Percentiles rank a stretch among this genome's conserved stretches.
Evolutionary conservation across 2,797 vertebrate genomes (phyloP).

Genomic region (Fistularia tabacaria): DNA sequence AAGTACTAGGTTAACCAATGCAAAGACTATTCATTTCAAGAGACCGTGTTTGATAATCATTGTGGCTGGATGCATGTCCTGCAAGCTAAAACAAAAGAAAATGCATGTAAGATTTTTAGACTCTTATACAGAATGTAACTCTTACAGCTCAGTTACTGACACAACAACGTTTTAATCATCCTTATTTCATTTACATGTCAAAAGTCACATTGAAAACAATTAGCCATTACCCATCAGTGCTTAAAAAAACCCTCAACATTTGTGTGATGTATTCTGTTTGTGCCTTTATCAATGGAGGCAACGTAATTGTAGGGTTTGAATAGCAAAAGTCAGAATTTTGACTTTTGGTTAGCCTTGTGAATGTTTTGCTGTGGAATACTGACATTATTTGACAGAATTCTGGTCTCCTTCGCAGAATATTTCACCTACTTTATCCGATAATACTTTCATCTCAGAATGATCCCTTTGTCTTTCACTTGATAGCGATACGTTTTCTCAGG

Average conservation of each 20-base stretch:
- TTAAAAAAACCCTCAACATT: slow-evolving; percentile 20
- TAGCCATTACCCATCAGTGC: slow-evolving; percentile 27
- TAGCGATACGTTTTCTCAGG: too few relatives aligned
- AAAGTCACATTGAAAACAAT: slow-evolving; percentile 23
- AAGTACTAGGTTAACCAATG: neutral
- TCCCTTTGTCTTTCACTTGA: too few relatives aligned
- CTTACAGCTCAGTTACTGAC: slow-evolving; percentile 27
- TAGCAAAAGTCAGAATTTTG: too few relatives aligned
- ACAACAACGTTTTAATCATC: slow-evolving; percentile 47
- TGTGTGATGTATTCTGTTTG: slow-evolving; percentile 22
- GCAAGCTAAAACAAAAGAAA: too few relatives aligned
- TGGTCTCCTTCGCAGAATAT: too few relatives aligned
- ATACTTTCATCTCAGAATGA: too few relatives aligned
- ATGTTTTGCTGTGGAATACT: too few relatives aligned
- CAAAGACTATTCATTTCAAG: neutral
- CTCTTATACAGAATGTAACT: slow-evolving; percentile 16
- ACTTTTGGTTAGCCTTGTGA: too few relatives aligned
- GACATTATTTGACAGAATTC: too few relatives aligned
- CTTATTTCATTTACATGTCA: slow-evolving; percentile 31
- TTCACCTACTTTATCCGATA: too few relatives aligned
- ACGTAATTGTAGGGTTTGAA: too few relatives aligned
- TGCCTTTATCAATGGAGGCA: slow-evolving; percentile 29
- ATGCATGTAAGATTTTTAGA: neutral
- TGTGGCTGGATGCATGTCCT: neutral
- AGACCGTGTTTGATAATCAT: neutral